Conservation (phyloP, 2,797 vertebrate genomes). For the Gadopsis marmoratus region DNA sequence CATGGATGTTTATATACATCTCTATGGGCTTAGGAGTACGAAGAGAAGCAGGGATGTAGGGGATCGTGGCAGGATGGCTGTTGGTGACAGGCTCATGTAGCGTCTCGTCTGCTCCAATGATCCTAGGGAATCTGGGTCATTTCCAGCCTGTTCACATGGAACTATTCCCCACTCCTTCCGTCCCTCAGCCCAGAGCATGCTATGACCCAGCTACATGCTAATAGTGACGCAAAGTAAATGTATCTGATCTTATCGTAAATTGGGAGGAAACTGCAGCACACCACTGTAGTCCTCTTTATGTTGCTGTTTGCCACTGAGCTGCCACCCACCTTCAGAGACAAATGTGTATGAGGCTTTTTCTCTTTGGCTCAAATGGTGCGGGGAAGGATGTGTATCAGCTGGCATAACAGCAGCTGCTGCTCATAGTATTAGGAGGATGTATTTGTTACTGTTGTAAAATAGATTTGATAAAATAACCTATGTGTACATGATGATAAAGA, state of each 20-base stretch:
- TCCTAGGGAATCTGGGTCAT: constrained; percentile 87
- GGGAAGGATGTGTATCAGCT: constrained; percentile 17
- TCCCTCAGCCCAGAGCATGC: constrained; percentile 74
- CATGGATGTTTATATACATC: constrained; percentile 42
- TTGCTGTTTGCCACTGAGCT: constrained; percentile 32
- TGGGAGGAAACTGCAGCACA: constrained; percentile 27
- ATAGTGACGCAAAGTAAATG: constrained; percentile 71
- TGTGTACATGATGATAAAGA: background rate
- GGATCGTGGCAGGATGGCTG: constrained; percentile 73
- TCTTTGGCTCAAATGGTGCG: background rate
- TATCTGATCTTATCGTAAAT: constrained; percentile 41
- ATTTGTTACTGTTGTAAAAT: background rate
- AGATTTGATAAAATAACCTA: background rate
- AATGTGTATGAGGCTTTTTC: background rate
- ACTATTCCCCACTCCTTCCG: constrained; percentile 75
- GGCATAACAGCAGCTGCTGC: constrained; percentile 3
- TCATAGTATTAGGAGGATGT: background rate
- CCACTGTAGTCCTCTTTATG: constrained; percentile 22
- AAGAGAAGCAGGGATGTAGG: constrained; percentile 29
- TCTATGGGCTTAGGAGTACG: constrained; percentile 34
- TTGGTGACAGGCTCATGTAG: constrained; percentile 80
- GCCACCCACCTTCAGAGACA: background rate
- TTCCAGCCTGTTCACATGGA: constrained; percentile 83
- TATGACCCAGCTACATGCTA: constrained; percentile 76
- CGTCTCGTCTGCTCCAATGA: constrained; percentile 83